Conservation (phyloP, 2,113 vertebrate genomes). For the Takifugu bimaculatus region DNA sequence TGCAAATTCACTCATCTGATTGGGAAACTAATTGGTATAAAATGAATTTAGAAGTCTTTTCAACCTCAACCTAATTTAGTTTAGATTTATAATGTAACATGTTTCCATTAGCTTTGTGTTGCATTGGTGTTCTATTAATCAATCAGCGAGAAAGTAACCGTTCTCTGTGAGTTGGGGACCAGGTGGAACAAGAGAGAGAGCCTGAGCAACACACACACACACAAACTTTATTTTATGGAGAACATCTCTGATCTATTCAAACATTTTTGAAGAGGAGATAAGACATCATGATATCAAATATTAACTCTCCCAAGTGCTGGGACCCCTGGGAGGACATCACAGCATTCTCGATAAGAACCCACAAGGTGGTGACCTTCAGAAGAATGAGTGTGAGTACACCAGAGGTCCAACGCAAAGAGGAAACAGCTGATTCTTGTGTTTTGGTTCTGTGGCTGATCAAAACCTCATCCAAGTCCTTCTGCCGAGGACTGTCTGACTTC, state of each 20-base stretch:
- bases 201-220: background rate
- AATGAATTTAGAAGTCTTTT: too few relatives aligned
- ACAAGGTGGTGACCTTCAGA: constrained; percentile 2
- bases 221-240: background rate
- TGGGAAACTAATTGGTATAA: too few relatives aligned
- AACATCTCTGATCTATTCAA: constrained; percentile 14
- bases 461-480: background rate
- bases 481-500: background rate
- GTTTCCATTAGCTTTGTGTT: too few relatives aligned
- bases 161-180: too few relatives aligned
- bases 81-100: too few relatives aligned
- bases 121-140: too few relatives aligned
- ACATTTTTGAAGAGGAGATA: constrained; percentile 35
- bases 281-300: constrained; percentile 14
- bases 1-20: too few relatives aligned
- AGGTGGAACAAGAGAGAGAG: background rate
- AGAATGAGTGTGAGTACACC: background rate
- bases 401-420: background rate
- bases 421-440: too few relatives aligned
- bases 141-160: too few relatives aligned
- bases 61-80: too few relatives aligned
- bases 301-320: constrained; percentile 19
- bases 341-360: constrained; percentile 18
- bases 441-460: background rate
- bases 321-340: constrained; percentile 29